Percentiles rank a stretch among this genome's conserved stretches.
These are phyloP conservation scores for Anabacerthia variegaticeps DNA, from an alignment of 2,797 vertebrate species.

Conservation along the genomic window DNA sequence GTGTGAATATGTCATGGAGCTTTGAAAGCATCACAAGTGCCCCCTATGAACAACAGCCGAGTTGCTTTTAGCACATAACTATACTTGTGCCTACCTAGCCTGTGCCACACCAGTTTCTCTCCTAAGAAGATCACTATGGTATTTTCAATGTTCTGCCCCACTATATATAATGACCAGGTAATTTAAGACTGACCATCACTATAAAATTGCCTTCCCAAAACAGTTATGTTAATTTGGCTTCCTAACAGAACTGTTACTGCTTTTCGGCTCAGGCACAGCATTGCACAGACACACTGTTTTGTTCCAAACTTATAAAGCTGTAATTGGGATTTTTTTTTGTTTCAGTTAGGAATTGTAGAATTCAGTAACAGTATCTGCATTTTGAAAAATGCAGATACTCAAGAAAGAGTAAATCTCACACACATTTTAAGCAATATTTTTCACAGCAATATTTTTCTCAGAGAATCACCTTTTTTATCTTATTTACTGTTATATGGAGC, in stretches of 20 bases:
- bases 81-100: neutral
- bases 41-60: rapidly evolving
- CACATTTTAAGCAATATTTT: neutral
- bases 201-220: neutral
- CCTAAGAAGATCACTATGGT: neutral
- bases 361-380: neutral
- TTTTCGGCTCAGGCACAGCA: neutral
- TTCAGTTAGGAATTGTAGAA: neutral
- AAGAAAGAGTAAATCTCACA: neutral
- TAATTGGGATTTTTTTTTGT: neutral
- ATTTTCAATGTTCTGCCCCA: neutral
- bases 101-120: neutral
- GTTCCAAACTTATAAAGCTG: neutral
- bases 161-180: neutral
- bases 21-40: neutral
- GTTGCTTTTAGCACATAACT: neutral
- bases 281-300: neutral
- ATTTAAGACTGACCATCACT: neutral
- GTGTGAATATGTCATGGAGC: neutral
- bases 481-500: neutral
- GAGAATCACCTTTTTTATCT: neutral
- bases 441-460: neutral
- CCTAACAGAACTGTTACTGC: neutral
- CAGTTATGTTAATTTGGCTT: neutral
- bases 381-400: neutral